Conservation (phyloP, 2,797 vertebrate genomes). For the Lindbergichthys nudifrons region DNA sequence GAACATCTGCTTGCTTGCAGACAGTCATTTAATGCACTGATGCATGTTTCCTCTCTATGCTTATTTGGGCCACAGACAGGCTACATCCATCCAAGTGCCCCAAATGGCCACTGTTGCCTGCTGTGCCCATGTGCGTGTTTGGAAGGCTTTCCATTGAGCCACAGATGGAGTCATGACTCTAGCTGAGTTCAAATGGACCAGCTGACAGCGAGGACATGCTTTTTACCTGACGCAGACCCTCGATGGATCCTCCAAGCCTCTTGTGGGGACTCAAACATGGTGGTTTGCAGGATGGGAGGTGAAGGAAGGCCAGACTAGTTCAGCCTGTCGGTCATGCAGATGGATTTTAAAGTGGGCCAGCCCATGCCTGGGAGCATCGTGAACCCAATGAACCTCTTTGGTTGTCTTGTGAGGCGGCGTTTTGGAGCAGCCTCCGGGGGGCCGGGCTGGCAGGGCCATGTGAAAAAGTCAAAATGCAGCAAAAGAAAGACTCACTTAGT, state of each 20-base stretch:
- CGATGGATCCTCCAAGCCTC: constrained; percentile 27
- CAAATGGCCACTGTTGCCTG: constrained; percentile 53
- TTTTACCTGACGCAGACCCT: constrained; percentile 16
- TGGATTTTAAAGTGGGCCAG: constrained; percentile 80
- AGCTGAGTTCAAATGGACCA: constrained; percentile 39
- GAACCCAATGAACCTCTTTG: constrained; percentile 74
- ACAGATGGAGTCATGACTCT: constrained; percentile 55
- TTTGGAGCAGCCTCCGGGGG: constrained; percentile 67
- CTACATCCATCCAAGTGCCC: constrained; percentile 34
- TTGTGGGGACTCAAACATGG: constrained; percentile 19
- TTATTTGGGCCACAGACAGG: constrained; percentile 53
- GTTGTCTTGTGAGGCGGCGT: constrained; percentile 55
- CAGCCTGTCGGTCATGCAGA: constrained; percentile 66
- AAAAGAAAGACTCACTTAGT: constrained; percentile 15
- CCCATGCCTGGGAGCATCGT: constrained; percentile 73
- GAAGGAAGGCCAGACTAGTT: constrained; percentile 57
- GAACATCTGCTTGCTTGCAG: constrained; percentile 41
- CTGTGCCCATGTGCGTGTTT: constrained; percentile 33
- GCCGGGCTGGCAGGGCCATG: constrained; percentile 60
- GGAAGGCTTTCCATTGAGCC: constrained; percentile 32
- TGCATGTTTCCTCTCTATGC: constrained; percentile 59
- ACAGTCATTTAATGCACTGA: constrained; percentile 58
- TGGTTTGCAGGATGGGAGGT: constrained; percentile 26
- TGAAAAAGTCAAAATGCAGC: constrained; percentile 37
- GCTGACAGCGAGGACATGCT: constrained; percentile 28